phyloP scores from a whole-genome alignment of 2,797 vertebrate genomes.

The Botia almorhae region DNA sequence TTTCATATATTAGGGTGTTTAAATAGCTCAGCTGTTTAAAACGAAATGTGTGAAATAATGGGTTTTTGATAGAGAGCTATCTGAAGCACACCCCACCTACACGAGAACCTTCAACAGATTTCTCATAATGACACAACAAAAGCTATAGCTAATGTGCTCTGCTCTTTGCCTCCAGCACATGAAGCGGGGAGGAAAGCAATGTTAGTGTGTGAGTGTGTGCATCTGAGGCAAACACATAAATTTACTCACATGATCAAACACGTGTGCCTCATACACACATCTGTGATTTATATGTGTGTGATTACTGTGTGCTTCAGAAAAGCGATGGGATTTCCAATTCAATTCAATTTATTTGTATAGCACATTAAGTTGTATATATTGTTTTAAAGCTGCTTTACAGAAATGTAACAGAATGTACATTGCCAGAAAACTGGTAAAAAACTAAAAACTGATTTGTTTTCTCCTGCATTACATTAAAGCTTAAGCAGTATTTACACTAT shows the following conservation, averaged over 20 bases:
- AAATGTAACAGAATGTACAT: too few species aligned
- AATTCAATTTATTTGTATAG: too few species aligned
- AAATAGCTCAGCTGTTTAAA: constrained; percentile 41
- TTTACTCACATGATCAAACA: constrained; percentile 12
- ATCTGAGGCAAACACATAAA: constrained; percentile 34
- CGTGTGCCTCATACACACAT: not conserved
- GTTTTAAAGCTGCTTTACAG: too few species aligned
- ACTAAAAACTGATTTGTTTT: constrained; percentile 8
- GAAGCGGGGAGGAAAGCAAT: not conserved
- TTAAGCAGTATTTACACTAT: too few species aligned
- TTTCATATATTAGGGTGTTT: constrained; percentile 33
- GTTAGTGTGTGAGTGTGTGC: constrained; percentile 6
- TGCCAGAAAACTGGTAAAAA: too few species aligned
- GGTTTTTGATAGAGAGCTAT: constrained; percentile 19
- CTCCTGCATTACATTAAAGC: not conserved
- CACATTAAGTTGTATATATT: too few species aligned
- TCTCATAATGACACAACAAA: constrained; percentile 14
- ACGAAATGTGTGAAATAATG: constrained; percentile 9
- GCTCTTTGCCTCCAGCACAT: constrained; percentile 21
- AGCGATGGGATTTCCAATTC: not conserved
- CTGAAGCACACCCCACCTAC: constrained; percentile 6
- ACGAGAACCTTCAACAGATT: not conserved
- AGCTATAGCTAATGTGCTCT: not conserved
- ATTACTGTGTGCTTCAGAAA: not conserved
- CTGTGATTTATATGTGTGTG: constrained; percentile 19